These are phyloP conservation scores for Pollimyrus isidori DNA, from an alignment of 2,113 vertebrate genomes.

Conservation along the genomic window DNA sequence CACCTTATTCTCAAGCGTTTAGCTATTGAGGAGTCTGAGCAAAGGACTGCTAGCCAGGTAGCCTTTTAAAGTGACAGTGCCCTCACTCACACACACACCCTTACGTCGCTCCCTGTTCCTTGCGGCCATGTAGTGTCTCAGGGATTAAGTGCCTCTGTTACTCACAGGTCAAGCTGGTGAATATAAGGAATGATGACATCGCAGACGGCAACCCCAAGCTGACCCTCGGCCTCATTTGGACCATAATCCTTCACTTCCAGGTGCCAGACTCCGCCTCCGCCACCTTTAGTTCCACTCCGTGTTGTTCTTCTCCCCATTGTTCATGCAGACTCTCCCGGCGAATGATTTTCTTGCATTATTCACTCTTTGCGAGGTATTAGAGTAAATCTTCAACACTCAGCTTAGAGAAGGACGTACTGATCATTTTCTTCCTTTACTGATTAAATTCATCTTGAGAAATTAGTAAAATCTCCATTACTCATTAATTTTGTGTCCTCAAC, in stretches of 20 bases:
- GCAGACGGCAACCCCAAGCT: slow-evolving; percentile 93
- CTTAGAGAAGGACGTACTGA: not conserved
- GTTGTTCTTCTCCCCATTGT: not conserved
- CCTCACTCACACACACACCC: not conserved
- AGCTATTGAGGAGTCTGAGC: not conserved
- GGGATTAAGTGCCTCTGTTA: not conserved
- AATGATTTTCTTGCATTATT: not conserved
- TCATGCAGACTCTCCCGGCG: not conserved
- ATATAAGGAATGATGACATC: slow-evolving; percentile 93
- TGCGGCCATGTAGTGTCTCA: not conserved
- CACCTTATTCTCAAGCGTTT: not conserved
- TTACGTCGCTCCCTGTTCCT: not conserved
- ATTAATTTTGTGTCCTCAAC: not conserved
- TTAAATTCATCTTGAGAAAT: slow-evolving; percentile 29
- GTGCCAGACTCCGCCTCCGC: slow-evolving; percentile 60
- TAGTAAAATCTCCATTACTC: not conserved
- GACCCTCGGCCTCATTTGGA: slow-evolving; percentile 93
- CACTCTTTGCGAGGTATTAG: not conserved
- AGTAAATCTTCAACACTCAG: not conserved
- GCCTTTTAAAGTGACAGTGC: not conserved
- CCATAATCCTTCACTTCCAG: slow-evolving; percentile 98
- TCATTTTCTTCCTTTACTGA: slow-evolving; percentile 38
- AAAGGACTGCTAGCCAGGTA: not conserved
- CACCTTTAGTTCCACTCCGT: slow-evolving; percentile 11
- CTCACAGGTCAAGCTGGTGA: slow-evolving; percentile 85